Evolutionary conservation across 2,888 invertebrate species (phyloP).

Genomic region (Hanleya hanleyi): DNA sequence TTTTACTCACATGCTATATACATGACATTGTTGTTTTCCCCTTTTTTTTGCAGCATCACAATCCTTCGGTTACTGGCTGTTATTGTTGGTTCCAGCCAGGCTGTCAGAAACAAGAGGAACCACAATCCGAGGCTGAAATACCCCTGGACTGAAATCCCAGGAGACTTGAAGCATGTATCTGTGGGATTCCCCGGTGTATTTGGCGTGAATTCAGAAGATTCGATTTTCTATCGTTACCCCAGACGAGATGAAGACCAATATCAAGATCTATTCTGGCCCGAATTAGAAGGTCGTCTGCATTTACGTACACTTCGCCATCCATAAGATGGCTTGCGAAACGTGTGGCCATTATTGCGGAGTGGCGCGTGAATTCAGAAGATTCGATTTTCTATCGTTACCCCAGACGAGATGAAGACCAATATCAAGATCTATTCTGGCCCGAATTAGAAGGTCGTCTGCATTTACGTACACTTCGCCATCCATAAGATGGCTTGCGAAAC

Average conservation of each 20-base stretch:
- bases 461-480: too few species aligned
- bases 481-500: too few species aligned
- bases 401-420: background rate
- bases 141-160: background rate
- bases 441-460: background rate
- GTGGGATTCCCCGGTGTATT: background rate
- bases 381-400: background rate
- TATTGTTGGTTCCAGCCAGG: too few species aligned
- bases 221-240: background rate
- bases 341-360: too few species aligned
- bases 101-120: too few species aligned
- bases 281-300: background rate
- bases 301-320: too few species aligned
- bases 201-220: background rate
- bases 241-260: background rate
- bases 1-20: too few species aligned
- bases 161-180: background rate
- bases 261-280: background rate
- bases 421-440: background rate
- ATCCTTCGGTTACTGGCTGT: too few species aligned
- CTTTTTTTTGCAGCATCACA: too few species aligned
- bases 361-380: background rate
- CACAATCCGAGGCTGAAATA: too few species aligned
- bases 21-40: too few species aligned
- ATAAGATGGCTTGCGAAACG: too few species aligned